Conservation (phyloP, 2,797 vertebrate species). For the Enteromius fasciolatus region DNA sequence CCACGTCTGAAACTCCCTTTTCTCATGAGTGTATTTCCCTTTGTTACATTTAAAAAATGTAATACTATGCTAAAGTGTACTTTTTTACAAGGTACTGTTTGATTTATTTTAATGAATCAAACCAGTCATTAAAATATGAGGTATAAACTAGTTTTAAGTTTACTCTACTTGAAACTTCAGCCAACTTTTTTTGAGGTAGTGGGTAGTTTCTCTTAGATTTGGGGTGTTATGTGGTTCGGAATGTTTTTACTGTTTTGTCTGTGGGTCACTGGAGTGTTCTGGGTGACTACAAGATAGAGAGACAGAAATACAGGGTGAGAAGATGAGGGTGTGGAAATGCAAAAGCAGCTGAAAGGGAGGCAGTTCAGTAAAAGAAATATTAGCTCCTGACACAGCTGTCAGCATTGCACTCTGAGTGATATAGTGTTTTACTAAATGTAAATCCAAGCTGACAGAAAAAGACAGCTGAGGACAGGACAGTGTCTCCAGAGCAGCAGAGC, state of each 20-base stretch:
- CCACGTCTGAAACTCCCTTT: too few species aligned
- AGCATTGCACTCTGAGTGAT: conserved; percentile 60
- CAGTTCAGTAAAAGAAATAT: conserved; percentile 39
- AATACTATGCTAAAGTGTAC: not conserved
- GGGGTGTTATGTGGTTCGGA: not conserved
- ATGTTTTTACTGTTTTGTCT: not conserved
- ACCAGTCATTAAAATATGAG: not conserved
- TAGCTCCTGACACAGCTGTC: conserved; percentile 38
- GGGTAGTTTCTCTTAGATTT: not conserved
- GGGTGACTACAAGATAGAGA: conserved; percentile 18
- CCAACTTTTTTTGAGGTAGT: not conserved
- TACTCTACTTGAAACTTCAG: not conserved
- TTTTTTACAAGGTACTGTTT: not conserved
- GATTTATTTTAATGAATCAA: not conserved
- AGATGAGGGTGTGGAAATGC: conserved; percentile 4
- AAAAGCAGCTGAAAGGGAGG: conserved; percentile 29
- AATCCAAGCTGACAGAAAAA: conserved; percentile 19
- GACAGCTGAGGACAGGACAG: conserved; percentile 47
- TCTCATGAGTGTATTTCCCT: not conserved
- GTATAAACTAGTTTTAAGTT: not conserved
- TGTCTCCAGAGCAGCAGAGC: not conserved
- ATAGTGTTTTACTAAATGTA: conserved; percentile 62
- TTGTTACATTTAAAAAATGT: not conserved
- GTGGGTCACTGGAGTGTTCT: not conserved
- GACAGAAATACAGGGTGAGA: not conserved